Evolutionary conservation across 2,113 vertebrate genomes (phyloP).

Genomic region (Sialia sialis): DNA sequence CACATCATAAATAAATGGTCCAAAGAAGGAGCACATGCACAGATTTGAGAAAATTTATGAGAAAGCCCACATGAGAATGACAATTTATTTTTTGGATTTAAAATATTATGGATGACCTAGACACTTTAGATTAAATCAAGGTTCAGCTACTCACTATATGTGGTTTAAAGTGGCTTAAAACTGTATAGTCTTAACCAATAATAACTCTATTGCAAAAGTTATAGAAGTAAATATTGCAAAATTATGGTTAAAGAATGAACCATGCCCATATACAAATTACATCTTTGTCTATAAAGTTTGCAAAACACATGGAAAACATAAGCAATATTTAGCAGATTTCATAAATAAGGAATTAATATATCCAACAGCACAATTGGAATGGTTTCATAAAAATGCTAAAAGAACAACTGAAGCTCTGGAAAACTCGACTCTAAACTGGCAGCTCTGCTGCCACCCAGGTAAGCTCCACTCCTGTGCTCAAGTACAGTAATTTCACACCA

Average conservation of each 20-base stretch:
- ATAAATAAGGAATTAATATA: background rate
- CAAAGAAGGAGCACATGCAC: background rate
- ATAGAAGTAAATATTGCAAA: background rate
- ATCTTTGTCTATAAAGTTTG: background rate
- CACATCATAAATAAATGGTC: slow-evolving; percentile 14
- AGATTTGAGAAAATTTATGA: background rate
- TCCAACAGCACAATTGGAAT: background rate
- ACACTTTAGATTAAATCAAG: background rate
- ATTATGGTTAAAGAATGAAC: background rate
- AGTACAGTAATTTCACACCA: too few relatives aligned
- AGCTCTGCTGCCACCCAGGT: background rate
- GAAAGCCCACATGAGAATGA: background rate
- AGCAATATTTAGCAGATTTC: background rate
- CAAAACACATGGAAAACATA: slow-evolving; percentile 22
- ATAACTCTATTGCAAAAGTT: background rate
- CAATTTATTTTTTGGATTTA: background rate
- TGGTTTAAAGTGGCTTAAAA: background rate
- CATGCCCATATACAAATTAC: background rate
- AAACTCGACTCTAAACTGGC: background rate
- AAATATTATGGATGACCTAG: background rate
- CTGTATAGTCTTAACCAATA: background rate
- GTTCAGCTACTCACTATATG: background rate
- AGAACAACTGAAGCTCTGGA: background rate
- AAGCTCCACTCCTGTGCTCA: background rate
- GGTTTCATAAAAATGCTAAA: background rate